phyloP scores from a whole-genome alignment of 1,140 invertebrate species.

The Arctopsyche grandis region DNA sequence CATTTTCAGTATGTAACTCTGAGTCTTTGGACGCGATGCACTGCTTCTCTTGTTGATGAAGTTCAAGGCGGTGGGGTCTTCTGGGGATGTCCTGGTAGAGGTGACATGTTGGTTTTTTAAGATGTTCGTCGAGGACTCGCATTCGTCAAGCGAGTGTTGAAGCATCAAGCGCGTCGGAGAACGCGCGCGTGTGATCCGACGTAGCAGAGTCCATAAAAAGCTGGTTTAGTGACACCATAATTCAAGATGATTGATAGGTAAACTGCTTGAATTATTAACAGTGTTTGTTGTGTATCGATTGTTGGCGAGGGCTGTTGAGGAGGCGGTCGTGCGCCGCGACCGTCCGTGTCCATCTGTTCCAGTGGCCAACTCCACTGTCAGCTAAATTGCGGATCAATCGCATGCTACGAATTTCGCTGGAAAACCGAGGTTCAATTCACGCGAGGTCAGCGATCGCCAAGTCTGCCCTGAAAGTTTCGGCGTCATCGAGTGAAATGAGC shows the following conservation, averaged over 20 bases:
- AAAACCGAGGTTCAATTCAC: slow-evolving; percentile 3
- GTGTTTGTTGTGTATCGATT: slow-evolving; percentile 21
- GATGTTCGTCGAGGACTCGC: neutral
- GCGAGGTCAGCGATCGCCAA: neutral
- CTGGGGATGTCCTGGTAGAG: neutral
- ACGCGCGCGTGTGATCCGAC: neutral
- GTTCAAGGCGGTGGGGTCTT: neutral
- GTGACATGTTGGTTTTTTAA: neutral
- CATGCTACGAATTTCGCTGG: slow-evolving; percentile 19
- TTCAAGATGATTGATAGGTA: neutral
- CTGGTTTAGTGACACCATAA: neutral
- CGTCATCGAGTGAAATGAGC: neutral
- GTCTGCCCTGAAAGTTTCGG: neutral
- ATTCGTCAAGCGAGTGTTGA: neutral
- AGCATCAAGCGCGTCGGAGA: slow-evolving; percentile 16
- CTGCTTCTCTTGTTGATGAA: neutral
- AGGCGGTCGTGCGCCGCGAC: neutral
- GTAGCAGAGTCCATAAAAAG: neutral
- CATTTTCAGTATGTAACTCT: slow-evolving; percentile 57
- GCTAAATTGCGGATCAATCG: slow-evolving; percentile 41
- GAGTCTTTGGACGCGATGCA: slow-evolving; percentile 28
- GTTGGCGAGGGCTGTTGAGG: neutral
- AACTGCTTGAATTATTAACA: slow-evolving; percentile 24
- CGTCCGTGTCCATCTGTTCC: slow-evolving; percentile 2
- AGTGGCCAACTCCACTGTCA: slow-evolving; percentile 9